A percentile compares a stretch with the other conserved stretches of the same genome.
Evolutionary conservation across 2,888 invertebrate genomes (phyloP).

Genomic region (Galeopsomyia nigrocyanea): DNA sequence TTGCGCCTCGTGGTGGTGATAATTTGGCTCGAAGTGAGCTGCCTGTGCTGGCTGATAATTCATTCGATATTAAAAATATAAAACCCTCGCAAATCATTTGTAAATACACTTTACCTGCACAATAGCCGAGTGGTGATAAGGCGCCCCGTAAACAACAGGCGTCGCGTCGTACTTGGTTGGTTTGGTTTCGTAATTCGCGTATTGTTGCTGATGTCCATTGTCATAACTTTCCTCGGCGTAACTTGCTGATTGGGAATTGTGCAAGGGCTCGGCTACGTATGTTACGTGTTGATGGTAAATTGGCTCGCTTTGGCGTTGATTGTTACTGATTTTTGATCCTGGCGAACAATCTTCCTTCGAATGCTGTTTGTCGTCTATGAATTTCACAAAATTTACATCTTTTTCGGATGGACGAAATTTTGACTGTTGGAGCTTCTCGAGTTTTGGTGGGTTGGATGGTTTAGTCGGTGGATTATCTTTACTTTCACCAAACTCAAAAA

Average conservation of each 20-base stretch:
- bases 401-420: constrained; percentile 5
- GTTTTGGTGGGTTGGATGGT: no score
- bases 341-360: neutral
- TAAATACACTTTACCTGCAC: constrained; percentile 4
- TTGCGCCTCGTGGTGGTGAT: neutral
- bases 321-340: neutral
- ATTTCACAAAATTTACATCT: constrained; percentile 31
- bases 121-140: constrained; percentile 1
- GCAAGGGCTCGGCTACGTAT: neutral
- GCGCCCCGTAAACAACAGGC: neutral
- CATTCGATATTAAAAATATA: no score
- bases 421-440: neutral
- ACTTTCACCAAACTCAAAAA: constrained; percentile 26
- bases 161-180: constrained; percentile 31
- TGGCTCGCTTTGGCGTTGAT: constrained; percentile 16
- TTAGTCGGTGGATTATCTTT: neutral
- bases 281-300: neutral
- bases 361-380: constrained; percentile 23
- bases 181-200: constrained; percentile 31
- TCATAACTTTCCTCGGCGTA: constrained; percentile 22
- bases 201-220: constrained; percentile 24
- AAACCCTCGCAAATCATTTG: no score
- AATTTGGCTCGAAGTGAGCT: neutral
- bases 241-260: neutral
- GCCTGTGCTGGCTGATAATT: no score